phyloP scores from a whole-genome alignment of 2,797 vertebrate genomes.

The Scleropages formosus region DNA sequence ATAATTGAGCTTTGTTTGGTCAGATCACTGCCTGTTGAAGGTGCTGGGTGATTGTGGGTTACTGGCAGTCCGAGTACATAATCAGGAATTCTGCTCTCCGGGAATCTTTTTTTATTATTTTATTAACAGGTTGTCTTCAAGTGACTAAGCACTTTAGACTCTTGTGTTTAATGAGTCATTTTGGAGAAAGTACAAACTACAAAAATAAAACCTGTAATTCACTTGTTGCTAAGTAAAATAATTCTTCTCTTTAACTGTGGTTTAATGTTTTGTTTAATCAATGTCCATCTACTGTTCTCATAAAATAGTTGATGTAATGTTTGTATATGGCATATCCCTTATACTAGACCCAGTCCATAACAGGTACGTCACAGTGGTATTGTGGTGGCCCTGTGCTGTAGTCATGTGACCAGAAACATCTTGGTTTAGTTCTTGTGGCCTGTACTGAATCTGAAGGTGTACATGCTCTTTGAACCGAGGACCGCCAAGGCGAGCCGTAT shows the following conservation, averaged over 20 bases:
- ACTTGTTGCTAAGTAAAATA: neutral
- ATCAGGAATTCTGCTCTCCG: neutral
- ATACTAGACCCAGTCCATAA: neutral
- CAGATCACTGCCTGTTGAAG: neutral
- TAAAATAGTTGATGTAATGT: too few species aligned
- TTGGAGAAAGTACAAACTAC: neutral
- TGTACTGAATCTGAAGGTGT: neutral
- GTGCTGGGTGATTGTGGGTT: neutral
- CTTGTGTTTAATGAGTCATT: neutral
- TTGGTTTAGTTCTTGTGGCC: neutral
- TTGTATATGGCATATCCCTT: too few species aligned
- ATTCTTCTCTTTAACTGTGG: neutral
- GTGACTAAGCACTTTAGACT: neutral
- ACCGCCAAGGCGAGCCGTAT: too few species aligned
- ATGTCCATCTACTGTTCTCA: too few species aligned
- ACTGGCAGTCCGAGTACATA: neutral
- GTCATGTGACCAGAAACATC: neutral
- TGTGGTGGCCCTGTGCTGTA: neutral
- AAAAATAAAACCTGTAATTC: neutral
- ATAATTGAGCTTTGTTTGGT: neutral
- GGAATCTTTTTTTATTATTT: neutral
- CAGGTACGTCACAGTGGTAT: neutral
- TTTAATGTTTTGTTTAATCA: neutral
- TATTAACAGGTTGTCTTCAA: neutral
- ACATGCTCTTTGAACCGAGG: slow-evolving; percentile 5